These are phyloP conservation scores for Aurelia aurita complex sp. Pacific DNA, from an alignment of 30 jellyfish, hydroid and myxozoan genomes.

Conservation along the genomic window DNA sequence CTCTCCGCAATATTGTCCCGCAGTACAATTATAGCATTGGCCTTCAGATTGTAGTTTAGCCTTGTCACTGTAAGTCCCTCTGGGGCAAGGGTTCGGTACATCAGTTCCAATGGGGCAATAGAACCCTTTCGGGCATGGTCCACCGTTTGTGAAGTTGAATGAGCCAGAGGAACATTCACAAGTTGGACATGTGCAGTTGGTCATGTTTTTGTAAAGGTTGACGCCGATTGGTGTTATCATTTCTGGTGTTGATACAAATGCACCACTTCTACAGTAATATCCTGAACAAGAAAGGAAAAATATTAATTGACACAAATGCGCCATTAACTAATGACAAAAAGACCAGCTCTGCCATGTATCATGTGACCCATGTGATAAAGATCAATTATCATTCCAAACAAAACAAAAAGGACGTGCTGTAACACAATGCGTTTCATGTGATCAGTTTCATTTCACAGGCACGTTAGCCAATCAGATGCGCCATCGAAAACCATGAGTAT, in stretches of 20 bases:
- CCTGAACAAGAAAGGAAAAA: conserved; percentile 45
- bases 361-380: background rate
- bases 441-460: too few species aligned
- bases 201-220: conserved; percentile 49
- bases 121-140: conserved; percentile 98
- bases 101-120: conserved; percentile 94
- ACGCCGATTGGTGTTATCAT: conserved; percentile 71
- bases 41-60: conserved; percentile 64
- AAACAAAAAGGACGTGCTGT: too few species aligned
- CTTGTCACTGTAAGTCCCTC: conserved; percentile 89
- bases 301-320: background rate
- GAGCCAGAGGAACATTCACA: conserved; percentile 88
- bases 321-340: too few species aligned
- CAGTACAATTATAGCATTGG: conserved; percentile 91
- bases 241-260: conserved; percentile 94
- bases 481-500: too few species aligned
- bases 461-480: too few species aligned
- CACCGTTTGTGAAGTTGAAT: conserved; percentile 88
- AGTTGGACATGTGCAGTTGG: conserved; percentile 84
- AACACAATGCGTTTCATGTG: too few species aligned
- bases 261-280: conserved; percentile 98
- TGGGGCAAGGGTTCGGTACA: conserved; percentile 94
- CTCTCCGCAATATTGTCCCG: conserved; percentile 88
- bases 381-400: too few species aligned
- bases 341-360: too few species aligned